Conservation (phyloP, 2,888 invertebrate species). For the Autographa pulchrina region DNA sequence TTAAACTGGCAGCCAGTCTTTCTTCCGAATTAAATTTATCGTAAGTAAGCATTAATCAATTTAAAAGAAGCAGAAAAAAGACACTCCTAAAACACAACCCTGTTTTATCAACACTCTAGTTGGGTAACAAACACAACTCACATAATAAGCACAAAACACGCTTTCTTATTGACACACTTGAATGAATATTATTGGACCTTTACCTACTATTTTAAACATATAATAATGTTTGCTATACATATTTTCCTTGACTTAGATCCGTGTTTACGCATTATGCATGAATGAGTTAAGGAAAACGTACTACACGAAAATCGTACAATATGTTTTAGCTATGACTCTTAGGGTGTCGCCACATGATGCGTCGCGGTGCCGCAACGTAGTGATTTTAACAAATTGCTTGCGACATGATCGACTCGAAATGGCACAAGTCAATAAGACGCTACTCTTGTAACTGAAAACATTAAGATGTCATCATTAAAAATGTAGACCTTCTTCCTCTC, state of each 20-base stretch:
- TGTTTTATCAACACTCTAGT: no score
- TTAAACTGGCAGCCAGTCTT: no score
- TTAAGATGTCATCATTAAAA: no score
- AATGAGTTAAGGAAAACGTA: slow-evolving; percentile 45
- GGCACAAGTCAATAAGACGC: no score
- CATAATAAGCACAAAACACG: neutral
- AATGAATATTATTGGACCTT: neutral
- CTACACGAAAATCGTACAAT: slow-evolving; percentile 28
- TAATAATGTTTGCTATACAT: slow-evolving; percentile 12
- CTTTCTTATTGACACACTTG: slow-evolving; percentile 4
- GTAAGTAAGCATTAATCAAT: no score
- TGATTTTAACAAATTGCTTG: neutral
- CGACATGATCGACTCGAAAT: no score
- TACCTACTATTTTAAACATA: slow-evolving; percentile 18
- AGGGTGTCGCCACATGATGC: neutral
- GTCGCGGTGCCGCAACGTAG: neutral
- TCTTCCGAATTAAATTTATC: no score
- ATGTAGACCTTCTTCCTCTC: no score
- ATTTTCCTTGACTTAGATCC: slow-evolving; percentile 49
- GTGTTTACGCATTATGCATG: slow-evolving; percentile 45
- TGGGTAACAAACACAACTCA: neutral
- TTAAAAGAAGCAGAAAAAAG: no score
- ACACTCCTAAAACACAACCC: no score
- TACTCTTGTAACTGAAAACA: no score
- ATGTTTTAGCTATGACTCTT: slow-evolving; percentile 20